These are phyloP conservation scores for Hemitrygon akajei DNA, from an alignment of 2,797 vertebrate species.

Conservation along the genomic window DNA sequence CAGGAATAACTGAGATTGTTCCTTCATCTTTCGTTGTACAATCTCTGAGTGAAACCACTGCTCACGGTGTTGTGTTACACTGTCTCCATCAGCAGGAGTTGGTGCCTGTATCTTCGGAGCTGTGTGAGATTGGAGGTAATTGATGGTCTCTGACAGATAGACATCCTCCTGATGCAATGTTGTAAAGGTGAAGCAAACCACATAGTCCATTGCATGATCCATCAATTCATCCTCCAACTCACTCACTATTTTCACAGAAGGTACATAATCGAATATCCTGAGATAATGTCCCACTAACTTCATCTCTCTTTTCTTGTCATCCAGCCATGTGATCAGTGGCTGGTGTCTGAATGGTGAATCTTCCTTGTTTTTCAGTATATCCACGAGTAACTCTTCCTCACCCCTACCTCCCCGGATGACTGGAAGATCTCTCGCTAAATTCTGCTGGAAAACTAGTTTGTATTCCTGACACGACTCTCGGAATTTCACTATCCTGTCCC, in stretches of 20 bases:
- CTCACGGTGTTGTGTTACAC: not conserved
- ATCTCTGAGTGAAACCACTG: conserved; percentile 42
- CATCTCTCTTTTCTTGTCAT: conserved; percentile 42
- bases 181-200: conserved; percentile 43
- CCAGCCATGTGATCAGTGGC: conserved; percentile 39
- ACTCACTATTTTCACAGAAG: conserved; percentile 40
- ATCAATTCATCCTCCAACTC: conserved; percentile 41
- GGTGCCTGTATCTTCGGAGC: not conserved
- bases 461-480: not conserved
- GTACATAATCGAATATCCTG: conserved; percentile 40
- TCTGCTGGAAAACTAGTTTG: not conserved
- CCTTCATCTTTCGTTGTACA: conserved; percentile 19
- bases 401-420: not conserved
- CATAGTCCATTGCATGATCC: conserved; percentile 38
- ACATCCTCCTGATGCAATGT: conserved; percentile 40
- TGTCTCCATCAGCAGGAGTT: not conserved
- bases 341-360: conserved; percentile 41
- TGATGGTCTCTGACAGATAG: conserved; percentile 42
- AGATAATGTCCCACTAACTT: conserved; percentile 42
- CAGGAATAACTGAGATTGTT: conserved; percentile 40
- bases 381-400: conserved; percentile 38
- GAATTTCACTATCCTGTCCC: not conserved
- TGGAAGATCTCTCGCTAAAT: not conserved
- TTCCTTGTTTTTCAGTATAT: conserved; percentile 36
- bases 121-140: conserved; percentile 31